phyloP scores from a whole-genome alignment of 2,888 invertebrate genomes.

The Ennomos erosarius region DNA sequence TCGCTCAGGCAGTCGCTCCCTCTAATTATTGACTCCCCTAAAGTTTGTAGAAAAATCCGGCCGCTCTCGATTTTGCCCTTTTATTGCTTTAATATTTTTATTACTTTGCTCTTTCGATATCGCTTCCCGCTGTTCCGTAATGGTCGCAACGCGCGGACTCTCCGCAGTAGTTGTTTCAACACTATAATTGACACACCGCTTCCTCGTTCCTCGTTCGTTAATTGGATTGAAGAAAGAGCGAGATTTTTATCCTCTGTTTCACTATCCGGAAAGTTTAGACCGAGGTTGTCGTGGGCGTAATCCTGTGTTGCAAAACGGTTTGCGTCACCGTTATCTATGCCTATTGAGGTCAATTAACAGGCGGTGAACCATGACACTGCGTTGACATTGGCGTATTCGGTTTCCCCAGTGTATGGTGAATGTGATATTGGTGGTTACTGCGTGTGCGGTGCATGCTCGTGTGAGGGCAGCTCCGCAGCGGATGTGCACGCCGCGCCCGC shows the following conservation, averaged over 20 bases:
- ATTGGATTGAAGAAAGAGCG: constrained; percentile 49
- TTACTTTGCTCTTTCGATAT: constrained; percentile 56
- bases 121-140: constrained; percentile 45
- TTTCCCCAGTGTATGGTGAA: constrained; percentile 65
- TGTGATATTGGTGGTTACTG: constrained; percentile 63
- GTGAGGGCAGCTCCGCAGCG: constrained; percentile 68
- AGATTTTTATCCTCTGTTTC: constrained; percentile 59
- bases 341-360: constrained; percentile 69
- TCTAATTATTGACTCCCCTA: constrained; percentile 83
- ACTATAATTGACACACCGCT: constrained; percentile 48
- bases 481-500: constrained; percentile 82
- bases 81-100: constrained; percentile 74
- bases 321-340: constrained; percentile 68
- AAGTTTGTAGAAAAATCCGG: constrained; percentile 73
- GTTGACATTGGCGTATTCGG: constrained; percentile 69
- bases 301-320: constrained; percentile 66
- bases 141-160: constrained; percentile 31
- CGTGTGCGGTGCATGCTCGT: constrained; percentile 55
- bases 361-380: constrained; percentile 74
- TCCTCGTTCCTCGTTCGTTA: constrained; percentile 56
- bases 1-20: constrained; percentile 77
- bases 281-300: constrained; percentile 54
- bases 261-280: constrained; percentile 61
- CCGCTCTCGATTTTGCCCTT: constrained; percentile 68
- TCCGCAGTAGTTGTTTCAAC: constrained; percentile 47